Evolutionary conservation across 2,888 invertebrate genomes (phyloP), one percentile per base, ranked within the genome.

Genomic region (Apamea sordens): DNA sequence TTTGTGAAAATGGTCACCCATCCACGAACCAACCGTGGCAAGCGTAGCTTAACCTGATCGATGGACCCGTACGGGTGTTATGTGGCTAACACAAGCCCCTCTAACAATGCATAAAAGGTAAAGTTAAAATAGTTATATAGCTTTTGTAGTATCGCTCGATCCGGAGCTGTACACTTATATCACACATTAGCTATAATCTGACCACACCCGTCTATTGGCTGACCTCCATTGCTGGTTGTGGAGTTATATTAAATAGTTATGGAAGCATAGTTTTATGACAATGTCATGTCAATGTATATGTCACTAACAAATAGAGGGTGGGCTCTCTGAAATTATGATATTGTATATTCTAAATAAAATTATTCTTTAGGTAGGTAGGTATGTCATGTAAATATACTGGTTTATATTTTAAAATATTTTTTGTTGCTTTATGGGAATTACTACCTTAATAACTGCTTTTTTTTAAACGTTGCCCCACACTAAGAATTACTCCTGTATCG

Each of bases 201-300:
- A 50, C 76, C 86, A 70, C 86, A 63, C 90, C 86, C 63, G 47
- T 28, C 79, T 86, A 89, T 89, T 79, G 87, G 50, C 73, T 82
- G 84, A 84, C 89, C 90, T 88, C 79, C 68, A 74, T 83, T 70
- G 59, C 73, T 64, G 36, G 44, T 63, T 41, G 71, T 72, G 56
- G 10, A 71, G 61, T 75, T 76, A 65, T 68, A 80, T 76, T 69
- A 64, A 67, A 83, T 77, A 69, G n/a, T 61, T 69, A 72, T 75
- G 70, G 36, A 44, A 59, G 64, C 28, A 79, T 74, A 68, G 4
- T 73, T 63, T 79, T 32, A 61, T 81, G 59, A 79, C 47, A 63
- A 47, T 65, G 44, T 76, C 21, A 56, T 67, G 5, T 24, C 28
- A 59, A n/a, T 71, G 24, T 28, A 28, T 28, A 72, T 85, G 21